Conservation (phyloP, 2,888 invertebrate genomes). For the Boloria selene region DNA sequence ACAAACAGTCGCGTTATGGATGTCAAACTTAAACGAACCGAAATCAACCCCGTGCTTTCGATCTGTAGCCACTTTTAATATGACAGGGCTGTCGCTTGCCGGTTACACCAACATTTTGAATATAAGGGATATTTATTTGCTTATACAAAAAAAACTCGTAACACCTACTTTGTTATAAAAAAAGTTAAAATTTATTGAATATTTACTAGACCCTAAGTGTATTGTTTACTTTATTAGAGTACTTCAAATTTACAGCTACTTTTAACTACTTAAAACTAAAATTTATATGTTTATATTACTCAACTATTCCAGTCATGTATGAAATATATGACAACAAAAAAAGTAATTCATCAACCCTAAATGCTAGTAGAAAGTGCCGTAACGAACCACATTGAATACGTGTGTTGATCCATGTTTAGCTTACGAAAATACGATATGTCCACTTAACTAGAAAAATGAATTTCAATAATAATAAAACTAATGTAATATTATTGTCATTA, state of each 20-base stretch:
- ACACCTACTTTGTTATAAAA: too few relatives aligned
- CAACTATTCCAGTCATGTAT: too few relatives aligned
- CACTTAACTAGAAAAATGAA: conserved; percentile 16
- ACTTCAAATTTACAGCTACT: too few relatives aligned
- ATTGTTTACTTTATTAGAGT: too few relatives aligned
- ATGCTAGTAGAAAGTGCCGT: conserved; percentile 51
- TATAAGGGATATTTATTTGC: too few relatives aligned
- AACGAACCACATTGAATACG: conserved; percentile 63
- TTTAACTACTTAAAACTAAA: too few relatives aligned
- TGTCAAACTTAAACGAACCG: conserved; percentile 82
- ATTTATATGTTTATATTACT: too few relatives aligned
- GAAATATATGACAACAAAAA: too few relatives aligned
- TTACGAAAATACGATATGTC: conserved; percentile 39
- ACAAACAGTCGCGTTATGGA: conserved; percentile 77
- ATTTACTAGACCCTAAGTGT: too few relatives aligned
- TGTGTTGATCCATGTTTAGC: conserved; percentile 46
- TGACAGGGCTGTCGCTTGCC: conserved; percentile 41
- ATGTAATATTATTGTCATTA: too few relatives aligned
- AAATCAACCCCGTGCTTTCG: conserved; percentile 63
- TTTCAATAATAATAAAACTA: background rate
- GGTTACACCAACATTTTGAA: background rate
- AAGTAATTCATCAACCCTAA: conserved; percentile 37
- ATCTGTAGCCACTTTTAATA: conserved; percentile 45
- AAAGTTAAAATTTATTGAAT: too few relatives aligned
- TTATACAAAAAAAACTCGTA: too few relatives aligned